Percentiles rank a stretch among this genome's conserved stretches.
phyloP scores from a whole-genome alignment of 2,113 vertebrate genomes.

The Nesogale talazaci region DNA sequence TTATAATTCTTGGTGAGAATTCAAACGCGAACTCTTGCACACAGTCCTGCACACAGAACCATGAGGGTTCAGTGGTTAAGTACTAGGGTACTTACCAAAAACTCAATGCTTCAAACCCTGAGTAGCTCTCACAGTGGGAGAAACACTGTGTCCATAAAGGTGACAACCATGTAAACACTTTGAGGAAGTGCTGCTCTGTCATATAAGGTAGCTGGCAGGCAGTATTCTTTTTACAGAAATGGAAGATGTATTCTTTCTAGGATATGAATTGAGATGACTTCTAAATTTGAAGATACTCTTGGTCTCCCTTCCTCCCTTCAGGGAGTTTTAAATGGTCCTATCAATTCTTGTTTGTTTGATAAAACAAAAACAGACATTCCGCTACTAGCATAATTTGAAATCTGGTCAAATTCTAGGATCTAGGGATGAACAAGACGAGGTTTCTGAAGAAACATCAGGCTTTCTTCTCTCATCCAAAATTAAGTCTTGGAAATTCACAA shows the following conservation, averaged over 20 bases:
- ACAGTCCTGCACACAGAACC: too few species aligned
- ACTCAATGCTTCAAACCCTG: background rate
- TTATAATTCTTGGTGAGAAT: too few species aligned
- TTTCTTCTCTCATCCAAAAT: too few species aligned
- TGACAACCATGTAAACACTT: background rate
- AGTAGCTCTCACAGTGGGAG: background rate
- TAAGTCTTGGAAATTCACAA: too few species aligned
- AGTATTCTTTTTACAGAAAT: background rate
- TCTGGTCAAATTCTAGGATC: background rate
- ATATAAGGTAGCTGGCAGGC: background rate
- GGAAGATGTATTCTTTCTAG: background rate
- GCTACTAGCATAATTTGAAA: background rate
- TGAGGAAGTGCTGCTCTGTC: background rate
- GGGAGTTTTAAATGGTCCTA: background rate
- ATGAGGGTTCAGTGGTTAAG: too few species aligned
- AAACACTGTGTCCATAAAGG: background rate
- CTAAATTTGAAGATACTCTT: background rate
- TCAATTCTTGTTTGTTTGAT: background rate
- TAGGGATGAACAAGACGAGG: background rate
- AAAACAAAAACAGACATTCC: background rate
- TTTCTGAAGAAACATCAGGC: too few species aligned
- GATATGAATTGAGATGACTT: background rate
- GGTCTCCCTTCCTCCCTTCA: background rate
- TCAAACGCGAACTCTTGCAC: too few species aligned
- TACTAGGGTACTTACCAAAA: background rate